These are phyloP conservation scores for Frankliniella fusca DNA, from an alignment of 2,888 invertebrate genomes.

Conservation along the genomic window DNA sequence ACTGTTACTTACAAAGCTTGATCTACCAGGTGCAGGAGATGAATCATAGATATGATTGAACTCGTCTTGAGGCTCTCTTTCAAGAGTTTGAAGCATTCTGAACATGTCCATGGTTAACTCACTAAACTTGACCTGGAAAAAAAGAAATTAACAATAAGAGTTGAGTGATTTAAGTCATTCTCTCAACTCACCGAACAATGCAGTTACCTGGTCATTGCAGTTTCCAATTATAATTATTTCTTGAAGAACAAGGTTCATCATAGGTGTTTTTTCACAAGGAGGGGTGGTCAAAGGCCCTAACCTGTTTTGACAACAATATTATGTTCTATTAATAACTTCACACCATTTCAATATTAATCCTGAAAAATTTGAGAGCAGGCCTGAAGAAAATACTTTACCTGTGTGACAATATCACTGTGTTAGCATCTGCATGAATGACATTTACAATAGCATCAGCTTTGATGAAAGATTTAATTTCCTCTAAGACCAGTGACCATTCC, in stretches of 20 bases:
- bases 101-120: slow-evolving; percentile 98
- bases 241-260: slow-evolving; percentile 82
- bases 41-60: slow-evolving; percentile 67
- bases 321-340: not conserved
- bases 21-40: slow-evolving; percentile 64
- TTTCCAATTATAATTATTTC: slow-evolving; percentile 94
- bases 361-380: not conserved
- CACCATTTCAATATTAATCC: not conserved
- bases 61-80: slow-evolving; percentile 84
- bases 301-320: slow-evolving; percentile 48
- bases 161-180: not conserved
- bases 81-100: slow-evolving; percentile 90
- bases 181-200: not conserved
- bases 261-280: slow-evolving; percentile 79
- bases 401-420: slow-evolving; percentile 79
- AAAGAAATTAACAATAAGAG: not conserved
- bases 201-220: slow-evolving; percentile 71
- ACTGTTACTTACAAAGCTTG: slow-evolving; percentile 57
- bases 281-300: slow-evolving; percentile 79
- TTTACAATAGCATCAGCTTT: slow-evolving; percentile 86
- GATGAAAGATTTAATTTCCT: slow-evolving; percentile 91
- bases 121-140: slow-evolving; percentile 76
- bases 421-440: slow-evolving; percentile 81
- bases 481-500: slow-evolving; percentile 91
- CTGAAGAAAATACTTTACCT: slow-evolving; percentile 52